Conservation (phyloP, 2,113 vertebrate species). For the Thermophis baileyi region DNA sequence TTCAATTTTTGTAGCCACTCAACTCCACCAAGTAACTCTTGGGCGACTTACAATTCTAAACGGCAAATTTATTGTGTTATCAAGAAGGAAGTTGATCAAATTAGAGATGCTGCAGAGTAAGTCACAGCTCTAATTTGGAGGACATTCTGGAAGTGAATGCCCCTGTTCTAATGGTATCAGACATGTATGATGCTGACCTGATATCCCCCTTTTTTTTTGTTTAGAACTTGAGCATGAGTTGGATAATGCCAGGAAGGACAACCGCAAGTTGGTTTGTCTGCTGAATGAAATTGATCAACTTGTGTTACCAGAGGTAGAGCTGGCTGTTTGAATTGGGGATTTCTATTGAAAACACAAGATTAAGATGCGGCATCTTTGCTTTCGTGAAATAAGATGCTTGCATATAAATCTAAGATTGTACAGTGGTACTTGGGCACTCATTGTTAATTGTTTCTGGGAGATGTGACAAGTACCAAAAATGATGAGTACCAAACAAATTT, state of each 20-base stretch:
- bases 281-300: neutral
- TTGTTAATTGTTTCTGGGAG: neutral
- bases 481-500: neutral
- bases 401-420: neutral
- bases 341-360: neutral
- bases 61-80: neutral
- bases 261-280: neutral
- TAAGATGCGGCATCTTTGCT: neutral
- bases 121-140: neutral
- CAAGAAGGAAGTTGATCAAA: neutral
- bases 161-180: neutral
- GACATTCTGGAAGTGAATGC: neutral
- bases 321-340: neutral
- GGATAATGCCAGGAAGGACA: neutral
- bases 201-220: neutral
- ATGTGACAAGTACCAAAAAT: neutral
- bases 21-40: too few species aligned
- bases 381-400: neutral
- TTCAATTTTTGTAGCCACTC: too few species aligned
- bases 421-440: neutral
- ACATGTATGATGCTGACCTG: neutral
- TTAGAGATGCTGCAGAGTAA: neutral
- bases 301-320: neutral
- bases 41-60: too few species aligned
- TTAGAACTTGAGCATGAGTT: neutral